Base-by-base conservation (phyloP, 2,797 vertebrate species). In the Urocyon cinereoargenteus region DNA sequence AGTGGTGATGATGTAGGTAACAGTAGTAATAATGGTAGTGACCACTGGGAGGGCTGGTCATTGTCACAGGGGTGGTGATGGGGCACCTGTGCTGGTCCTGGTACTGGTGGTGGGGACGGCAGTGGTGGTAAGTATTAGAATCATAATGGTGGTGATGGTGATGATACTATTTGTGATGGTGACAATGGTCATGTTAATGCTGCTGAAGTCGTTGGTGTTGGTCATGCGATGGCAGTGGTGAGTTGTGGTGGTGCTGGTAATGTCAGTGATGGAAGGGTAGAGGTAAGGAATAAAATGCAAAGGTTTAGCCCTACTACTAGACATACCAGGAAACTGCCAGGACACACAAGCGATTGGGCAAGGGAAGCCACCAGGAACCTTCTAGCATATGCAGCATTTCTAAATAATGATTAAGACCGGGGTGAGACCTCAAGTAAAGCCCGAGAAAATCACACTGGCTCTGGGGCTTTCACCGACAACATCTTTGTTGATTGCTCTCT, bases 401-500 rank as follows among this genome's bases (percentile, higher is more conserved):
- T 88, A 34, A 79, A 59, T 77, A 85, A 70, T 26, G 49, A 84
- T 45, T 45, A 94, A 70, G 84, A 79, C 96, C 70, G 64, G 55
- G 86, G 90, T 28, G 36, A 82, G 92, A 89, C 84, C 68, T 0
- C 10, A 68, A 78, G 82, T 6, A 90, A 96, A 85, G 90, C 96
- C 94, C 16, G 18, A 94, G 87, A 70, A 97, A 96, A 97, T 36
- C 94, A 68, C 8, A 0, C 90, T 85, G 89, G 70, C 96, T 97
- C 84, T 15, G 28, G 90, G 85, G 70, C 87, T 89, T 90, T 45
- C 90, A 24, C 97, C 45, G 83, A 96, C 94, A 97, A 59, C 81
- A 88, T 97, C 98, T 98, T 96, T 95, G 86, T 31, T 84, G 97
- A 98, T 95, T 97, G 90, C 96, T 97, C 97, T 97, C 97, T 97